Percentiles rank a stretch among this genome's conserved stretches.
These are phyloP conservation scores for Garra rufa DNA, from an alignment of 2,113 vertebrate species.

Conservation along the genomic window DNA sequence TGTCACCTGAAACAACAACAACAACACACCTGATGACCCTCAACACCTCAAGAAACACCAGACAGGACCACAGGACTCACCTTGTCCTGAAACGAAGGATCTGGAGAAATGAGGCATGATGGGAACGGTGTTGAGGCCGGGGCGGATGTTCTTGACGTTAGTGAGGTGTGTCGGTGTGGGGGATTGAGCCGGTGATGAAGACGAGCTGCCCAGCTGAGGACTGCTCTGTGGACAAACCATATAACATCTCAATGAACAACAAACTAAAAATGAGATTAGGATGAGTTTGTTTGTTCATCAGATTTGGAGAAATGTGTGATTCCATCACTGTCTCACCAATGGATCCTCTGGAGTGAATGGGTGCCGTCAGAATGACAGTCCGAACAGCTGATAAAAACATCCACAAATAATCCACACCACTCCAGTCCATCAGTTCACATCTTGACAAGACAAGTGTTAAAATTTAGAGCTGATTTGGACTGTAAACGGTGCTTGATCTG, in stretches of 20 bases:
- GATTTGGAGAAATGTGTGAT: no score
- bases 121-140: slow-evolving; percentile 83
- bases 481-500: no score
- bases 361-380: no score
- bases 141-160: slow-evolving; percentile 80
- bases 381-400: no score
- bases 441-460: no score
- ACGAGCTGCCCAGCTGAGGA: background rate
- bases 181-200: background rate
- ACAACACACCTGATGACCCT: background rate
- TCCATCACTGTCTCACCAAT: no score
- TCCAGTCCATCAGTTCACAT: no score
- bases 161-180: background rate
- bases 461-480: no score
- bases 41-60: background rate
- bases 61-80: slow-evolving; percentile 64
- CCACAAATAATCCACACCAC: no score
- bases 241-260: background rate
- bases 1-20: slow-evolving; percentile 84
- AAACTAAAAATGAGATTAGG: no score
- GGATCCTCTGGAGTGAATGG: no score
- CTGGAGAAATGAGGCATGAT: slow-evolving; percentile 86
- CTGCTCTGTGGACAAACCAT: background rate
- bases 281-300: no score
- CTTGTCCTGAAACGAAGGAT: slow-evolving; percentile 84